Evolutionary conservation across 1,140 invertebrate species (phyloP).

Genomic region (Drosophila repletoides): DNA sequence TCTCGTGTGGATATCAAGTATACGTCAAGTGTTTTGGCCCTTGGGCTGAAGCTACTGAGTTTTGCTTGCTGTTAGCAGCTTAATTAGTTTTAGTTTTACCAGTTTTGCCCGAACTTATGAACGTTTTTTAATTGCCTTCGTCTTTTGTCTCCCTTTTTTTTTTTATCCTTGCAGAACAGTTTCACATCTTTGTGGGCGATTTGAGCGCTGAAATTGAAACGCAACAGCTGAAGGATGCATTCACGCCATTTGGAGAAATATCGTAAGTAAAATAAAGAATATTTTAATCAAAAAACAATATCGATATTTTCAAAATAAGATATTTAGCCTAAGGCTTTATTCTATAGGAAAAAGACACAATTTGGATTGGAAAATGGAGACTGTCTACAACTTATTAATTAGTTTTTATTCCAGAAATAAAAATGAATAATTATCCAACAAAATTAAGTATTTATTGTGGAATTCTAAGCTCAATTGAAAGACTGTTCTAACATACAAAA

Average conservation of each 20-base stretch:
- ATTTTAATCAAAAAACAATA: no score
- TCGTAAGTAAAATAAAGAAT: conserved; percentile 85
- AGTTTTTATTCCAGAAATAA: no score
- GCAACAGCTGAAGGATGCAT: conserved; percentile 97
- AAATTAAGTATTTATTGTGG: no score
- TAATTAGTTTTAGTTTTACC: conserved; percentile 39
- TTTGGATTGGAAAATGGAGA: no score
- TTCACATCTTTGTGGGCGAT: conserved; percentile 99
- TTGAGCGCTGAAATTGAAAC: conserved; percentile 99
- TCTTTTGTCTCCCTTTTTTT: conserved; percentile 8
- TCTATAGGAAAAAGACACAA: no score
- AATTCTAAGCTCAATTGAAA: no score
- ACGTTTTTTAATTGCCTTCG: conserved; percentile 39
- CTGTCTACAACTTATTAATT: no score
- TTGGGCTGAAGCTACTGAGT: conserved; percentile 23
- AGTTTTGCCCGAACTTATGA: conserved; percentile 35
- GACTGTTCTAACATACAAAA: no score
- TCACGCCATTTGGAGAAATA: conserved; percentile 98
- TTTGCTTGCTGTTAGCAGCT: conserved; percentile 19
- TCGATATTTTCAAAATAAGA: no score
- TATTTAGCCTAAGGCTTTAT: no score
- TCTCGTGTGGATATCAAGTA: conserved; percentile 52
- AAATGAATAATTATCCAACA: no score
- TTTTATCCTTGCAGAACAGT: conserved; percentile 90
- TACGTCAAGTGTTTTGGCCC: conserved; percentile 42